These are phyloP conservation scores for Pollenia amentaria DNA, from an alignment of 2,888 invertebrate species.

Conservation along the genomic window DNA sequence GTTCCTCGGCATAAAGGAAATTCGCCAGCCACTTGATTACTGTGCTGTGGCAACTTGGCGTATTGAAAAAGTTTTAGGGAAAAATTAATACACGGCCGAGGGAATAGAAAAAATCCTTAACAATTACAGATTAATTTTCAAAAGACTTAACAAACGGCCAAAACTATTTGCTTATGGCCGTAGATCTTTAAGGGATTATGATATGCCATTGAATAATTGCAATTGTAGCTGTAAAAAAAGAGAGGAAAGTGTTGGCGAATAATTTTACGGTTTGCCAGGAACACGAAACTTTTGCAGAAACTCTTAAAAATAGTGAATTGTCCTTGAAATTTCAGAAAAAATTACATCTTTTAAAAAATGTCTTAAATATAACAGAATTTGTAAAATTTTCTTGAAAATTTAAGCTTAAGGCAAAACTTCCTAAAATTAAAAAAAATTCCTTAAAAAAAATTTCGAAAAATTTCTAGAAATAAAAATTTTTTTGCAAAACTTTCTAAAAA, in stretches of 20 bases:
- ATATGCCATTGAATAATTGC: constrained; percentile 36
- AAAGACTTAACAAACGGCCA: background rate
- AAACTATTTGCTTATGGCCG: constrained; percentile 13
- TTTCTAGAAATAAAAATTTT: no score
- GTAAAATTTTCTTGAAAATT: no score
- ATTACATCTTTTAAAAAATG: no score
- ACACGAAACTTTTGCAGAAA: no score
- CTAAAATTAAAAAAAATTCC: no score
- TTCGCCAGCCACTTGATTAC: background rate
- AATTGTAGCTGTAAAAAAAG: background rate
- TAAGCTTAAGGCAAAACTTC: no score
- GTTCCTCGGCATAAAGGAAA: constrained; percentile 5
- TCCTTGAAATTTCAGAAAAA: no score
- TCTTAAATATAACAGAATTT: no score
- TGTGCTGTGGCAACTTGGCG: background rate
- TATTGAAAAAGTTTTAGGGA: background rate
- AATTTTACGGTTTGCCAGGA: no score
- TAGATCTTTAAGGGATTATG: constrained; percentile 42
- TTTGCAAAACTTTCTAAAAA: no score
- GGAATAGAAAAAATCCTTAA: background rate
- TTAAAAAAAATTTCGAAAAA: no score
- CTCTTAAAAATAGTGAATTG: no score
- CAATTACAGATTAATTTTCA: constrained; percentile 52
- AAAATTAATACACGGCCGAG: constrained; percentile 12
- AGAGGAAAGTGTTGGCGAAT: background rate